Percentiles rank a stretch among this genome's conserved stretches.
These are phyloP conservation scores for Rhombomys opimus DNA, from an alignment of 2,113 vertebrate genomes.

Conservation along the genomic window DNA sequence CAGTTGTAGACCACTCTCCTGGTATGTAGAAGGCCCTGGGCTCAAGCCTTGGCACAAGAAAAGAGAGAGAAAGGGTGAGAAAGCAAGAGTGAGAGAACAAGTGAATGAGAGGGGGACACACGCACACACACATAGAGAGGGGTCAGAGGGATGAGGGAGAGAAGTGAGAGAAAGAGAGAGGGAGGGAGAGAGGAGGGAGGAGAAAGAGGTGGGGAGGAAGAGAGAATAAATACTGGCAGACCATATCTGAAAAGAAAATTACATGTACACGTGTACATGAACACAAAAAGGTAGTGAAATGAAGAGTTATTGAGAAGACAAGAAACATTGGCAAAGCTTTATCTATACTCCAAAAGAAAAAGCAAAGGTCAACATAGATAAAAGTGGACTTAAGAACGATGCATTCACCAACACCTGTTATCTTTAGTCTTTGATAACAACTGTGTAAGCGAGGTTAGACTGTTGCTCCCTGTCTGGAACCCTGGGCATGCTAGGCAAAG, in stretches of 20 bases:
- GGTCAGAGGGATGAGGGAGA: fast-evolving
- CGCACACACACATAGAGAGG: too few species aligned
- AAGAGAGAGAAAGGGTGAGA: not conserved
- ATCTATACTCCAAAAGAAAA: not conserved
- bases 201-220: not conserved
- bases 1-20: too few species aligned
- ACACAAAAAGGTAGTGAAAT: not conserved
- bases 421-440: too few species aligned
- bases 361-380: fast-evolving
- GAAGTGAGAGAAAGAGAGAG: not conserved
- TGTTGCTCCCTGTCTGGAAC: not conserved
- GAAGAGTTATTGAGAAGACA: not conserved
- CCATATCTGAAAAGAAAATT: not conserved
- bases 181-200: not conserved
- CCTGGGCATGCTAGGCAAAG: not conserved
- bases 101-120: too few species aligned
- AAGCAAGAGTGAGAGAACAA: too few species aligned
- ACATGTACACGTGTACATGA: not conserved
- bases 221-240: not conserved
- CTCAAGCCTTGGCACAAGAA: not conserved
- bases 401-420: not conserved
- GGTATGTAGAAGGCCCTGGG: not conserved
- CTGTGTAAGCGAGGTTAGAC: not conserved
- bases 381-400: not conserved
- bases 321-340: not conserved